Base-by-base conservation (phyloP, 2,113 vertebrate genomes). In the Vulpes lagopus region DNA sequence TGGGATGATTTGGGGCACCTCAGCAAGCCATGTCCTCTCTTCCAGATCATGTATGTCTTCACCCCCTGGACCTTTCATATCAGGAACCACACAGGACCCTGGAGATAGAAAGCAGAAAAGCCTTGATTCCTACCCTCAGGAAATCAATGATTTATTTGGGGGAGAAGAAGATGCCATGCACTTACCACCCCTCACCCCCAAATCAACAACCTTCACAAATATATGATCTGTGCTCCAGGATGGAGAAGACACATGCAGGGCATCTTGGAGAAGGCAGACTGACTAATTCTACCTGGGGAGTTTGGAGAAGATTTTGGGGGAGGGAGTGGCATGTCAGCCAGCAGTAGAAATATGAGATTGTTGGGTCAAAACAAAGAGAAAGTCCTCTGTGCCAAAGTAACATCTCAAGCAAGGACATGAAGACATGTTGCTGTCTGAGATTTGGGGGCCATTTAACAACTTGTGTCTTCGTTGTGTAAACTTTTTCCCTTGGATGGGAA, bases 361-460 rank as follows among this genome's bases (percentile, higher is more conserved):
- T 23, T 95, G 59, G 90, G 4, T 92, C 23, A 92, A 78, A 94
- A 85, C 32, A 30, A 53, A 85, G 43, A 97, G 55, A 76, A 97
- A 73, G 55, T 69, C 16, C 49, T 91, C 23, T 27, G 62, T 60
- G 62, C 8, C 2, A 51, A 96, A 89, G 20, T 14, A 92, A 30
- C 27, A 92, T 27, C 30, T 49, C 51, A 51, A 30, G 8, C 59
- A 87, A 81, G 53, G 19, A 12, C 30, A 6, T 16, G 19, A n/a
- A 80, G n/a, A 83, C 5, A 7, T 19, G 35, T 73, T 32, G 35
- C 35, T 51, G 4, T 43, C 10, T 0, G 5, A 69, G 59, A 23
- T 87, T 73, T 76, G 60, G 65, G 74, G 62, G 25, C 76, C 81
- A 32, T 96, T 94, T 85, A 60, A 96, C 95, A 91, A n/a, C 6